Percentiles rank a stretch among this genome's conserved stretches.
phyloP scores from a whole-genome alignment of 2,888 invertebrate species.

The Meandrusa payeni region DNA sequence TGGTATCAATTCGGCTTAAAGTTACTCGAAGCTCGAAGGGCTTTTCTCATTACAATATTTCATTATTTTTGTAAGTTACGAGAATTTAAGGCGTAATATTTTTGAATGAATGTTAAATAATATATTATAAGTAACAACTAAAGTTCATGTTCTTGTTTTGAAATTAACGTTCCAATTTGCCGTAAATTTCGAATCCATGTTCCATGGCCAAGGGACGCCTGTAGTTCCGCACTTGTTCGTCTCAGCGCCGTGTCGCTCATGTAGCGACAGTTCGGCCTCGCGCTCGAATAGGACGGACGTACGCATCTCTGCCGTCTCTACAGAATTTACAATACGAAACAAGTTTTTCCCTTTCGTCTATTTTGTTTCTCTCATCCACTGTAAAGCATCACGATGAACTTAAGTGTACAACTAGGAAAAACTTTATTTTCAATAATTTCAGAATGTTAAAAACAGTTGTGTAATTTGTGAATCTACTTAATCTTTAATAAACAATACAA shows the following conservation, averaged over 20 bases:
- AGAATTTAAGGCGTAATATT: too few species aligned
- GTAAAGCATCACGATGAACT: conserved; percentile 56
- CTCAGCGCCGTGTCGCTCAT: conserved; percentile 51
- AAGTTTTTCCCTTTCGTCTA: conserved; percentile 56
- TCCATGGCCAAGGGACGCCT: conserved; percentile 33
- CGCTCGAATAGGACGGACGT: conserved; percentile 57
- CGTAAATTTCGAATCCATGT: conserved; percentile 25
- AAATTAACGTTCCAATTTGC: conserved; percentile 6
- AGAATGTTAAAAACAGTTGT: conserved; percentile 51
- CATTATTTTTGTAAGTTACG: too few species aligned
- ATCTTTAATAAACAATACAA: conserved; percentile 62
- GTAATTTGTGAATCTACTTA: conserved; percentile 59
- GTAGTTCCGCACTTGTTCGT: conserved; percentile 57
- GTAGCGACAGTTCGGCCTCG: conserved; percentile 62
- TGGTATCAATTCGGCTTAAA: too few species aligned
- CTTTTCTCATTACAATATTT: too few species aligned
- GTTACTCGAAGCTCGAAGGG: too few species aligned
- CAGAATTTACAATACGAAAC: conserved; percentile 57
- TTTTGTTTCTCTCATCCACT: conserved; percentile 31
- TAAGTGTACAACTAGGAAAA: conserved; percentile 42
- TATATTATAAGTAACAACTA: neutral
- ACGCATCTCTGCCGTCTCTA: conserved; percentile 38
- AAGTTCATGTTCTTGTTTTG: neutral
- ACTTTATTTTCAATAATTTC: conserved; percentile 43
- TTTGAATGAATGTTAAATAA: neutral